A percentile compares a stretch with the other conserved stretches of the same genome.
Evolutionary conservation across 2,797 vertebrate species (phyloP).

Genomic region (Loriculus beryllinus): DNA sequence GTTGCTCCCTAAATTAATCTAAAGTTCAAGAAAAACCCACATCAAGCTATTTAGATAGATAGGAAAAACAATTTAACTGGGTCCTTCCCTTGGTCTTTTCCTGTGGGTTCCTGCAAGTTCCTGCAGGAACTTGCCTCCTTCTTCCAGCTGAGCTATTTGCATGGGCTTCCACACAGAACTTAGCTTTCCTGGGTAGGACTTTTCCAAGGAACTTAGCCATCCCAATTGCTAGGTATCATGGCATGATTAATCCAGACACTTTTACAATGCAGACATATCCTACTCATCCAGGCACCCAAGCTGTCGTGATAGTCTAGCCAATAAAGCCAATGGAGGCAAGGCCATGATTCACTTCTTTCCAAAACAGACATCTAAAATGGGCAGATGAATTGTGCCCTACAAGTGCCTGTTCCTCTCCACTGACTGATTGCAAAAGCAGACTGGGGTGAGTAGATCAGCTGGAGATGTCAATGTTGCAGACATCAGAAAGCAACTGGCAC

Average conservation of each 20-base stretch:
- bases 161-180: background rate
- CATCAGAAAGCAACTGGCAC: background rate
- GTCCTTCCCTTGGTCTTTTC: background rate
- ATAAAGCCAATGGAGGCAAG: background rate
- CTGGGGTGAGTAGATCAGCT: background rate
- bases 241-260: background rate
- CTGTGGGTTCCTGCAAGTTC: background rate
- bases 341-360: slow-evolving; percentile 16
- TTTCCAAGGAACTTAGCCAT: background rate
- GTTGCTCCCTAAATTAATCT: background rate
- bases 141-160: background rate
- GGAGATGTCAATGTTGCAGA: background rate
- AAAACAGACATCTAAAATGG: background rate
- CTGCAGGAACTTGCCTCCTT: background rate
- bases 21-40: background rate
- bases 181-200: background rate
- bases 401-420: background rate
- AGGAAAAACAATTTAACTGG: background rate
- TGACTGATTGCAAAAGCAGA: background rate
- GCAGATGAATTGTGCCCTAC: background rate
- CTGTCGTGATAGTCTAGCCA: background rate
- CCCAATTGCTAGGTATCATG: background rate
- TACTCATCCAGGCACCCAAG: background rate
- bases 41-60: background rate
- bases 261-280: background rate